A percentile compares a stretch with the other conserved stretches of the same genome.
phyloP scores from a whole-genome alignment of 2,888 invertebrate genomes.

The Psylliodes chrysocephalus region DNA sequence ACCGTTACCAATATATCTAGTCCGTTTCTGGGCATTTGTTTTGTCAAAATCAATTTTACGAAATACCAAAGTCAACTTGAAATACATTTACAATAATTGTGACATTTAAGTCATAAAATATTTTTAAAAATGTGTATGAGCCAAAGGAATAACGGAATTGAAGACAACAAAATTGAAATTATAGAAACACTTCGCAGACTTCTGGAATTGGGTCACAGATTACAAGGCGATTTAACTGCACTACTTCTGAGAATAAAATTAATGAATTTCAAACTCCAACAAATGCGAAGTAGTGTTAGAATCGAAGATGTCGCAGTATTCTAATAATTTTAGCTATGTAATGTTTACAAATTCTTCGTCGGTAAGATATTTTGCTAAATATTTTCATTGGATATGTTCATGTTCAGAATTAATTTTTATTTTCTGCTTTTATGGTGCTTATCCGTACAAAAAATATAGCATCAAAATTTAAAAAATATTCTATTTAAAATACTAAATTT shows the following conservation, averaged over 20 bases:
- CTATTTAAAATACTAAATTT: too few relatives aligned
- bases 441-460: too few relatives aligned
- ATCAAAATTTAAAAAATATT: too few relatives aligned
- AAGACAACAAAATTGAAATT: slow-evolving; percentile 19
- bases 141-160: not conserved
- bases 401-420: too few relatives aligned
- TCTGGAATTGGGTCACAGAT: slow-evolving; percentile 17
- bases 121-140: slow-evolving; percentile 6
- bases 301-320: not conserved
- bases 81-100: not conserved
- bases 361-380: slow-evolving; percentile 9
- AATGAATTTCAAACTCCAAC: slow-evolving; percentile 17
- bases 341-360: slow-evolving; percentile 1
- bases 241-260: slow-evolving; percentile 13
- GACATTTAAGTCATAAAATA: not conserved
- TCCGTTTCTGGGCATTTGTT: too few relatives aligned
- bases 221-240: slow-evolving; percentile 10
- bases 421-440: too few relatives aligned
- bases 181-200: slow-evolving; percentile 21
- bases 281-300: slow-evolving; percentile 8
- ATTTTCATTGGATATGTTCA: too few relatives aligned
- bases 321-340: not conserved
- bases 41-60: too few relatives aligned
- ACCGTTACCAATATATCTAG: too few relatives aligned
- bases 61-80: too few relatives aligned